Evolutionary conservation across 2,888 invertebrate species (phyloP).

Genomic region (Agrochola circellaris): DNA sequence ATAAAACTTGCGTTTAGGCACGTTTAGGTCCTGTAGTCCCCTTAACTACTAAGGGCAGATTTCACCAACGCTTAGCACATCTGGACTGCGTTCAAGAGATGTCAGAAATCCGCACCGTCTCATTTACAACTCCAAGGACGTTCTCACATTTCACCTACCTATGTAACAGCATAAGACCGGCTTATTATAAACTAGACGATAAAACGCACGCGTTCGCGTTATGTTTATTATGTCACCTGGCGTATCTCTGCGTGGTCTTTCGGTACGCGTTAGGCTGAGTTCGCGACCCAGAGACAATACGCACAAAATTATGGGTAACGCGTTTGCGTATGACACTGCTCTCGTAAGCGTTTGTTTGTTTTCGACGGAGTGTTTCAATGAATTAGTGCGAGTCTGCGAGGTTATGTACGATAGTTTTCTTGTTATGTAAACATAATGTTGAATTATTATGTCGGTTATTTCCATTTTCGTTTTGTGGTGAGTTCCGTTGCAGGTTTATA

Average conservation of each 20-base stretch:
- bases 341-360: slow-evolving; percentile 53
- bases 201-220: slow-evolving; percentile 71
- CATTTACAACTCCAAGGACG: not conserved
- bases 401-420: slow-evolving; percentile 47
- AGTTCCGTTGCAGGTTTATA: slow-evolving; percentile 1
- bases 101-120: no score
- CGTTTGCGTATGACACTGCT: slow-evolving; percentile 64
- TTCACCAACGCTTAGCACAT: no score
- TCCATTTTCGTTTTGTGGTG: not conserved
- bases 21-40: no score
- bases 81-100: no score
- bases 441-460: slow-evolving; percentile 2
- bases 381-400: slow-evolving; percentile 46
- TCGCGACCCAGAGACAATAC: slow-evolving; percentile 54
- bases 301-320: slow-evolving; percentile 61
- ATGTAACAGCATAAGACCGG: slow-evolving; percentile 38
- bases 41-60: not conserved
- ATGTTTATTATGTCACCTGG: slow-evolving; percentile 66
- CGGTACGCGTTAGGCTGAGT: slow-evolving; percentile 47
- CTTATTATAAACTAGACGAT: slow-evolving; percentile 71
- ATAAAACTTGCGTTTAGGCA: no score
- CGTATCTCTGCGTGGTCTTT: slow-evolving; percentile 53
- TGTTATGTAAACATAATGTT: slow-evolving; percentile 22
- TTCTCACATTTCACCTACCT: slow-evolving; percentile 16
- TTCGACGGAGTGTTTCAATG: slow-evolving; percentile 46